Evolutionary conservation across 2,797 vertebrate genomes (phyloP), one percentile per base, ranked within the genome.

Genomic region (Aplochiton taeniatus): DNA sequence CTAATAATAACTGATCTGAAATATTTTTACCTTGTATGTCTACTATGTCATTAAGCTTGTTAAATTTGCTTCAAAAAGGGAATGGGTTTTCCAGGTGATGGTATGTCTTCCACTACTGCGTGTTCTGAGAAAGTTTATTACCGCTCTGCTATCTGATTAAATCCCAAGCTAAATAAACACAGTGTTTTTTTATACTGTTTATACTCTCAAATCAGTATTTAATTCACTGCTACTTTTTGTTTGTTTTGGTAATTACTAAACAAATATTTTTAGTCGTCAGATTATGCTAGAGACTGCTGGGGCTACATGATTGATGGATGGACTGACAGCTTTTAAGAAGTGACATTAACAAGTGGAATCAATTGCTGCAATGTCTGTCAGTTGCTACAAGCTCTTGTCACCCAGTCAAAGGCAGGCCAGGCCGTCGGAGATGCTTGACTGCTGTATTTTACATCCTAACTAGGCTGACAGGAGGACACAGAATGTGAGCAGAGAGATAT

Each of bases 401-500:
- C 65, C 48, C 69, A 66, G 62, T 72, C 68, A 63, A 20, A 71
- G 61, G 66, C 69, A 71, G 64, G 66, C 73, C 74, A 64, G 66
- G 64, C 71, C 77, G 75, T 79, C 80, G 63, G 72, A 63, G 59
- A 77, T 68, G 72, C 78, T 72, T 80, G 74, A 71, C 65, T 70
- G 71, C 74, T 75, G 78, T 69, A 55, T 79, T 78, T 81, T 61
- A 78, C 67, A 65, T 63, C 74, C 80, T 73, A 70, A 83, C 72
- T 75, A 60, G 70, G 72, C 11, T 11, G 58, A 72, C 47, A 16
- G 61, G 45, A 53, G 75, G 78, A 81, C 78, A 85, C 73, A 80
- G 76, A 83, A 84, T 71, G 70, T 78, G 76, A 82, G 76, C 76
- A 47, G 76, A 77, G 70, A 63, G 69, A 51, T 67, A 83, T 65